Conservation (phyloP, 2,888 invertebrate genomes). For the Euzophera pinguis region DNA sequence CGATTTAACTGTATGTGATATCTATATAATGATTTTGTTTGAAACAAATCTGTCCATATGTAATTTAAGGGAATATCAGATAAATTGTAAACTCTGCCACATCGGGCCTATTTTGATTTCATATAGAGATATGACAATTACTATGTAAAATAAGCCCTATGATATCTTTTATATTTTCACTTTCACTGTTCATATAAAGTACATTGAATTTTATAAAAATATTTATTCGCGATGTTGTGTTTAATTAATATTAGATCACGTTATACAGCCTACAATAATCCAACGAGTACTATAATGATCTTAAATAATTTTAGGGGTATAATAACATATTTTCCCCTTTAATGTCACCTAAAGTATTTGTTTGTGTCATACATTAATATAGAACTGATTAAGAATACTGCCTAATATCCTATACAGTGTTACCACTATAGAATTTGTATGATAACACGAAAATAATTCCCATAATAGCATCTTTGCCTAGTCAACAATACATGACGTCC, state of each 20-base stretch:
- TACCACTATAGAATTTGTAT: constrained; percentile 29
- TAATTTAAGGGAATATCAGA: constrained; percentile 31
- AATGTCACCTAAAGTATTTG: background rate
- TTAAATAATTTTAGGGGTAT: background rate
- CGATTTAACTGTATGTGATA: constrained; percentile 54
- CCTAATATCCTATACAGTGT: constrained; percentile 24
- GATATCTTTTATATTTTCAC: constrained; percentile 3
- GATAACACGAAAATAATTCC: constrained; percentile 17
- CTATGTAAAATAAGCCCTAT: background rate
- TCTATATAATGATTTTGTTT: constrained; percentile 51
- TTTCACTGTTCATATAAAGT: background rate
- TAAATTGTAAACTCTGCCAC: constrained; percentile 30
- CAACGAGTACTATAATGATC: background rate
- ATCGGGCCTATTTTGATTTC: constrained; percentile 14
- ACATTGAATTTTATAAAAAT: constrained; percentile 14
- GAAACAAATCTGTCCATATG: constrained; percentile 63
- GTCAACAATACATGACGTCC: constrained; percentile 23
- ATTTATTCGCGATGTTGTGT: constrained; percentile 15
- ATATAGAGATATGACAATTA: constrained; percentile 20
- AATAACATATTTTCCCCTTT: no score
- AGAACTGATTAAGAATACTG: background rate
- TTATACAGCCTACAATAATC: constrained; percentile 13
- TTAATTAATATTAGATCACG: background rate
- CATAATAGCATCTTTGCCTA: constrained; percentile 20
- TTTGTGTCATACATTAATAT: constrained; percentile 8